Base-by-base conservation (phyloP, 2,113 vertebrate genomes). In the Cyprinus carpio region DNA sequence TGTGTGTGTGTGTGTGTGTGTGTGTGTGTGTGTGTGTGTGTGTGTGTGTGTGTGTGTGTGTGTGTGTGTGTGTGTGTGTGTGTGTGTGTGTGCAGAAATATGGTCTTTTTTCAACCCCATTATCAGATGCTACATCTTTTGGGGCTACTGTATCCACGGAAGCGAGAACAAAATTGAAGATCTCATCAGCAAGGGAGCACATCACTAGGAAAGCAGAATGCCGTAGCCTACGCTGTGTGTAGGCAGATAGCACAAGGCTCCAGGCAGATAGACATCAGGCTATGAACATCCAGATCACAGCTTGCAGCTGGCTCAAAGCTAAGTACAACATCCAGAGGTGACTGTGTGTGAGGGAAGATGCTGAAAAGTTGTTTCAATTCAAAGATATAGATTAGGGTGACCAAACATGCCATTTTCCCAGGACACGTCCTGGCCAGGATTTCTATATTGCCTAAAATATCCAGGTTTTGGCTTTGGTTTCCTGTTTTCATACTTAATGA, bases 111-210 rank as follows among this genome's bases (percentile, higher is more conserved):
- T 81, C 60, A 81, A 81, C 12, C 29, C 10, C 16, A 75, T 64
- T n/a, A 84, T 74, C 62, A 76, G 60, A 77, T 46, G 60, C 46
- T 64, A 29, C 64, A 84, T 84, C 62, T 60, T 60, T 65, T 77
- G 62, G 54, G 79, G 83, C 71, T 40, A 29, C 40, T 20, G 78
- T 62, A 81, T 31, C 25, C 25, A 84, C n/a, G 69, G 69, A 81
- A 76, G 69, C 54, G n/a, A 74, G 79, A 69, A 56, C 64, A 83
- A 49, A 83, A 34, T 74, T 81, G 78, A 71, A 82, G 25, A 81
- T 85, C 75, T 79, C 84, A 85, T 85, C 75, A 79, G 51, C 27
- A 75, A 81, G 67, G 40, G 56, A 81, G 46, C 54, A 75, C 37
- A 62, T 75, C 58, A 71, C 51, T 81, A 25, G 58, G 43, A 74